Base-by-base conservation (phyloP, 2,888 invertebrate genomes). In the Plemyria rubiginata region DNA sequence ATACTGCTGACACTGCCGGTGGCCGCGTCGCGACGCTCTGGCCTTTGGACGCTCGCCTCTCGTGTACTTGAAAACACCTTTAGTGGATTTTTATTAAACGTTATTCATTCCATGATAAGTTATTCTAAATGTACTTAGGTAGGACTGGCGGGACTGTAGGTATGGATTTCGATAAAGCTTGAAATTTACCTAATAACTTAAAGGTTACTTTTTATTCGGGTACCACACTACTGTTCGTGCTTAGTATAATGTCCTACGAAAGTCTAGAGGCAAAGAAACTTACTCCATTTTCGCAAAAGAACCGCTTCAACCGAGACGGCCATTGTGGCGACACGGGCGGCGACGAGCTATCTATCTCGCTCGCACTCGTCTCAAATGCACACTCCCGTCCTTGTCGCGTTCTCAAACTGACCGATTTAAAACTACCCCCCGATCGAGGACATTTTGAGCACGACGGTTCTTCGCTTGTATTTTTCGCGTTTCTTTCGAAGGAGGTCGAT, bases 251-350 rank as follows among this genome's bases (percentile, higher is more conserved):
- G 3, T 22, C 22, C 22, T 22, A 22, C 3, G 22, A 32, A 32
- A 5, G 1, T 32, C 6, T 8, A 32, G 8, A 8, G 32, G 1
- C 32, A 32, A 32, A 3, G 22, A 32, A 32, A 38, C 59, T 74
- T 60, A 86, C 85, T 48, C 63, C 70, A 43, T 77, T 71, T 5
- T 59, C 71, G 67, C 58, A 70, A 29, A 56, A 54, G 15, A 13
- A 53, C 28, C 36, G 60, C 57, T 76, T 82, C 68, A 82, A 84
- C 65, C 72, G 77, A 15, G 74, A 60, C 40, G 74, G 48, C 16
- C 85, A 73, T 8, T 72, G 73, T 8, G 84, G 84, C 12, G 84
- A 84, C 15, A 75, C 77, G 5, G 87, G 82, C 48, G 81, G 77
- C 6, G 79, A 64, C 6, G 82, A 78, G 67, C 80, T 78, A 7